These are phyloP conservation scores for Dendrolimus kikuchii DNA, from an alignment of 1,140 invertebrate species.

Conservation along the genomic window DNA sequence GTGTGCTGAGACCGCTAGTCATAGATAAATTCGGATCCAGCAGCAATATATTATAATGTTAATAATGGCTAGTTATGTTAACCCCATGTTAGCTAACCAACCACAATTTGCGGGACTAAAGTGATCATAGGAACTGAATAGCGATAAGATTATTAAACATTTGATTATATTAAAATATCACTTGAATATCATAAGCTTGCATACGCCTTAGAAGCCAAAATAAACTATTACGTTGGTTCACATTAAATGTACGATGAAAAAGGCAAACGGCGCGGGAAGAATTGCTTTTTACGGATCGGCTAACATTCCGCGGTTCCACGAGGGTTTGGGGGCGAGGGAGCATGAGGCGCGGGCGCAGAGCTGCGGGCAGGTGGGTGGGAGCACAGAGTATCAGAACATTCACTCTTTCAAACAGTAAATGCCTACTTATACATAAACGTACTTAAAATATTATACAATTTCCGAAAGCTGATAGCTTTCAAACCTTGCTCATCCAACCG, in stretches of 20 bases:
- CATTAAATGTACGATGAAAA: constrained; percentile 59
- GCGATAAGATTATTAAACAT: not conserved
- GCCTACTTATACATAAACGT: too few relatives aligned
- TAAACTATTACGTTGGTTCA: constrained; percentile 43
- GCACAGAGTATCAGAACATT: not conserved
- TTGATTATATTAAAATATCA: not conserved
- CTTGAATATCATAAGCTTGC: not conserved
- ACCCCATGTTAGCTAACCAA: too few relatives aligned
- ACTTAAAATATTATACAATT: too few relatives aligned
- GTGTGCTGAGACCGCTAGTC: too few relatives aligned
- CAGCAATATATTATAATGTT: too few relatives aligned
- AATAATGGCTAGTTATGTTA: too few relatives aligned
- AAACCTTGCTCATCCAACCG: too few relatives aligned
- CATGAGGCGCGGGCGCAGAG: constrained; percentile 14
- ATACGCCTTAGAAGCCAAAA: constrained; percentile 16
- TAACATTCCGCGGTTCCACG: constrained; percentile 40
- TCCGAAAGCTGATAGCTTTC: too few relatives aligned
- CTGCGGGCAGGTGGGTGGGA: constrained; percentile 7
- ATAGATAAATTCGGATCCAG: too few relatives aligned
- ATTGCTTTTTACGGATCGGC: constrained; percentile 61
- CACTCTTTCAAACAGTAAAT: too few relatives aligned
- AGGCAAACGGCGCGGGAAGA: constrained; percentile 53
- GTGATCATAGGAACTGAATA: too few relatives aligned
- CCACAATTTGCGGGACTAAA: too few relatives aligned
- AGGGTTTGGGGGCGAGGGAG: constrained; percentile 11